Conservation (phyloP, 2,888 invertebrate species). For the Sericinus montela region DNA sequence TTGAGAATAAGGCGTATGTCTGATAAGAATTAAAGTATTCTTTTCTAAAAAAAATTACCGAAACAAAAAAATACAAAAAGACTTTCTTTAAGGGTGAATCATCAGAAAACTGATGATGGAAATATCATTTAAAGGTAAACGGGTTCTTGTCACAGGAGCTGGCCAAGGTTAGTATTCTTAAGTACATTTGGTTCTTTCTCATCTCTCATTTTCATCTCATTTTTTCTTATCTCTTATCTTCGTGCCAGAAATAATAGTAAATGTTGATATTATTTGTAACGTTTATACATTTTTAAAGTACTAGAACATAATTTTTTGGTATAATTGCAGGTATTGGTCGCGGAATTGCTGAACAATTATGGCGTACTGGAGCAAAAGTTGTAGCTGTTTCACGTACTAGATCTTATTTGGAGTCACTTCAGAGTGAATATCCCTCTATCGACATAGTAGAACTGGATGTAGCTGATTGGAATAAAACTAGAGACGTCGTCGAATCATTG, state of each 20-base stretch:
- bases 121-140: constrained; percentile 82
- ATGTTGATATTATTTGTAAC: no score
- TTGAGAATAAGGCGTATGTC: neutral
- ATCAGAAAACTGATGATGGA: constrained; percentile 44
- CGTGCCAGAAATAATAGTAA: no score
- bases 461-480: constrained; percentile 82
- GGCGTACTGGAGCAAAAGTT: constrained; percentile 81
- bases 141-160: constrained; percentile 91
- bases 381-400: constrained; percentile 83
- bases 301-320: no score
- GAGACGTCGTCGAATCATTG: constrained; percentile 60
- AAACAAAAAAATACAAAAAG: no score
- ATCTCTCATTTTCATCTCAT: no score
- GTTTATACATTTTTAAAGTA: no score
- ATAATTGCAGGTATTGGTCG: constrained; percentile 79
- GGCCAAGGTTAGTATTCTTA: constrained; percentile 82
- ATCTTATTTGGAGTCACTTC: constrained; percentile 76
- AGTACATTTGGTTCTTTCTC: no score
- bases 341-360: constrained; percentile 80
- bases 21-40: constrained; percentile 1
- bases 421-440: constrained; percentile 70
- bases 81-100: no score
- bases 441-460: constrained; percentile 81
- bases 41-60: no score
- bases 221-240: no score